Conservation (phyloP, 2,888 invertebrate genomes). For the Brachypterus glaber region DNA sequence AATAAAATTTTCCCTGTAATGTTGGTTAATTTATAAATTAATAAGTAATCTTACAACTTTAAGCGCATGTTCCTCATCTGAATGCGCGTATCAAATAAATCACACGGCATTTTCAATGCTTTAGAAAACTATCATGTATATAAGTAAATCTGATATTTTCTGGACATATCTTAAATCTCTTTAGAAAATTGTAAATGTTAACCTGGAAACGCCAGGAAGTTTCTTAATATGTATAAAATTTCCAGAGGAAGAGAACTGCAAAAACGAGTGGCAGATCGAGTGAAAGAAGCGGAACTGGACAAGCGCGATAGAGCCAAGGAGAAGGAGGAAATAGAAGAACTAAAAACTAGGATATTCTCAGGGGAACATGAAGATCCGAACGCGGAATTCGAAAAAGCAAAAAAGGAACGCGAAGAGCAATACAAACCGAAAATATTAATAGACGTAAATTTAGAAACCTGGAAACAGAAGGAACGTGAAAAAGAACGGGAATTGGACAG, state of each 20-base stretch:
- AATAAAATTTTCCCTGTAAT: no score
- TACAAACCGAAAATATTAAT: conserved; percentile 77
- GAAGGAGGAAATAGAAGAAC: conserved; percentile 76
- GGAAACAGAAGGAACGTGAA: conserved; percentile 52
- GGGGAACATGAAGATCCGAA: conserved; percentile 55
- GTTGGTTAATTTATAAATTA: no score
- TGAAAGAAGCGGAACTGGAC: conserved; percentile 89
- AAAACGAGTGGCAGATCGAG: conserved; percentile 81
- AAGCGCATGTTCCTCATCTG: no score
- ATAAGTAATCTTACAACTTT: no score
- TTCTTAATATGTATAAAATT: no score
- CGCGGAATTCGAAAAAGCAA: conserved; percentile 57
- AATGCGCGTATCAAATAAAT: no score
- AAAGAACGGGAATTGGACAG: conserved; percentile 44
- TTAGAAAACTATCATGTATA: no score
- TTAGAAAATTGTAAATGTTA: conserved; percentile 2
- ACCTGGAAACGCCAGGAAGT: conserved; percentile 9
- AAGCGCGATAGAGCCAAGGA: conserved; percentile 84
- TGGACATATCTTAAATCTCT: no score
- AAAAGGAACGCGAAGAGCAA: conserved; percentile 68
- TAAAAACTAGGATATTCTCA: conserved; percentile 66
- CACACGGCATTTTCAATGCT: no score
- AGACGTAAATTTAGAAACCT: conserved; percentile 53
- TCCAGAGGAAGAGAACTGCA: conserved; percentile 75
- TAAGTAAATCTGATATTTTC: no score